A percentile compares a stretch with the other conserved stretches of the same genome.
phyloP scores from a whole-genome alignment of 23 tunicate species.

The Ciona savignyi region DNA sequence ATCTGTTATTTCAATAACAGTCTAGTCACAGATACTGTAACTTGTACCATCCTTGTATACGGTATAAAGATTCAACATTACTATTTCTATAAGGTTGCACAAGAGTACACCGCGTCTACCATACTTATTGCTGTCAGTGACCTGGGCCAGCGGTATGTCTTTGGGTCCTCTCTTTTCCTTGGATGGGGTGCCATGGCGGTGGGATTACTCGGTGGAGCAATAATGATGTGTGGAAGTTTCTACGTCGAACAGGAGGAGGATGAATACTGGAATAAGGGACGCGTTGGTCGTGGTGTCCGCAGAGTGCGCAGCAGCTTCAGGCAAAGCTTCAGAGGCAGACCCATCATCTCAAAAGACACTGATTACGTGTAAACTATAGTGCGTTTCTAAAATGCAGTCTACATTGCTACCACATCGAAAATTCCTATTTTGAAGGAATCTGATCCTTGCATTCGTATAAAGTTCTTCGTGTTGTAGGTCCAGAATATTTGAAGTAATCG shows the following conservation, averaged over 20 bases:
- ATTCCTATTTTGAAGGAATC: no score
- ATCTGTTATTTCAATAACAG: no score
- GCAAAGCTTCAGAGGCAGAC: constrained; percentile 33
- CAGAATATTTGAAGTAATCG: no score
- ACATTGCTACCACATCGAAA: no score
- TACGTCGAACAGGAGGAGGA: constrained; percentile 48
- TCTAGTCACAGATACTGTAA: no score
- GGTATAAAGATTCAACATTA: no score
- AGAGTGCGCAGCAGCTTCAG: constrained; percentile 39
- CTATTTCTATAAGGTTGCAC: constrained; percentile 28
- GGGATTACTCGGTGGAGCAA: constrained; percentile 52
- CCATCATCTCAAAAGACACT: not conserved
- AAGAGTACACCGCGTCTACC: constrained; percentile 28
- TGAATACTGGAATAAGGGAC: constrained; percentile 48
- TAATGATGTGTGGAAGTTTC: constrained; percentile 69
- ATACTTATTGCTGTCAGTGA: constrained; percentile 25
- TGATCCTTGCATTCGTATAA: no score
- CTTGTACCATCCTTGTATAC: no score
- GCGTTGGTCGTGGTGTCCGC: constrained; percentile 45
- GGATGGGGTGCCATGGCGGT: constrained; percentile 94
- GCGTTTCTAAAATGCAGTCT: no score
- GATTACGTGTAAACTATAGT: constrained; percentile 23
- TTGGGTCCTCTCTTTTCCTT: constrained; percentile 71
- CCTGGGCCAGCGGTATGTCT: constrained; percentile 44
- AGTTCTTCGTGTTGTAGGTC: no score